phyloP scores from a whole-genome alignment of 2,113 vertebrate species.

The Ciconia boyciana region DNA sequence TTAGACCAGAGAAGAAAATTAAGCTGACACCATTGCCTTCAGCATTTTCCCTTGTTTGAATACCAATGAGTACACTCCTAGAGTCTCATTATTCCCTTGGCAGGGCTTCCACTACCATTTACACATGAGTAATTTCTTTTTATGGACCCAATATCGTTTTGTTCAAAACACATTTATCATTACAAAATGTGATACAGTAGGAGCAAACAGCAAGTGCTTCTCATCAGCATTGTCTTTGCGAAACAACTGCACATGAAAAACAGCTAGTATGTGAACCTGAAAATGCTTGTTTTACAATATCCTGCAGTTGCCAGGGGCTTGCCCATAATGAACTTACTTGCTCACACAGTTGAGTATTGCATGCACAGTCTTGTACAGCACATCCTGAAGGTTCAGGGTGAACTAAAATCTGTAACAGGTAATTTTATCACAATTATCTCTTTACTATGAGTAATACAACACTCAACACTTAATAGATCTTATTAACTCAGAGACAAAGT shows the following conservation, averaged over 20 bases:
- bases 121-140: slow-evolving; percentile 56
- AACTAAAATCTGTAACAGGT: not conserved
- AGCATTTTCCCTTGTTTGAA: slow-evolving; percentile 17
- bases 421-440: not conserved
- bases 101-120: slow-evolving; percentile 34
- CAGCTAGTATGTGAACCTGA: not conserved
- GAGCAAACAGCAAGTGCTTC: not conserved
- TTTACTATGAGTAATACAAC: not conserved
- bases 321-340: not conserved
- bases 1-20: slow-evolving; percentile 13
- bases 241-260: slow-evolving; percentile 9
- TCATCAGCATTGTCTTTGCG: not conserved
- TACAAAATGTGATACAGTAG: slow-evolving; percentile 11
- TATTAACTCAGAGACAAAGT: not conserved
- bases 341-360: not conserved
- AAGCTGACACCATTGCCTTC: not conserved
- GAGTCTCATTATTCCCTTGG: slow-evolving; percentile 42
- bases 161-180: slow-evolving; percentile 60
- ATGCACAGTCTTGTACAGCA: not conserved
- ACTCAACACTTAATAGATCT: not conserved
- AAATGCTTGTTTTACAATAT: slow-evolving; percentile 1
- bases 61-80: not conserved
- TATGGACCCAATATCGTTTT: slow-evolving; percentile 23
- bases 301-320: not conserved
- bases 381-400: not conserved